Evolutionary conservation across 2,797 vertebrate genomes (phyloP).

Genomic region (Clarias pachynema): DNA sequence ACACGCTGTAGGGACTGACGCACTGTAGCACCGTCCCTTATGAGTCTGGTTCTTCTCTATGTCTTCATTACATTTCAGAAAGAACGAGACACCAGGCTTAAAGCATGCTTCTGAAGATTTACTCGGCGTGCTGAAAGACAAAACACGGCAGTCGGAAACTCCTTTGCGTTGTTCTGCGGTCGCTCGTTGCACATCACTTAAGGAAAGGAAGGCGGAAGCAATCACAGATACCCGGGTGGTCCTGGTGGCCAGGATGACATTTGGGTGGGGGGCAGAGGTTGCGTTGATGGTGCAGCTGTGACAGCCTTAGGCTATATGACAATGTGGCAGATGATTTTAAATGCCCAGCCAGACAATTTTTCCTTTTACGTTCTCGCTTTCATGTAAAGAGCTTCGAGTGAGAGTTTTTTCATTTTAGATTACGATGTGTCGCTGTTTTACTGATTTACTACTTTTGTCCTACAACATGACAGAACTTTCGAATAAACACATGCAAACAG

Average conservation of each 20-base stretch:
- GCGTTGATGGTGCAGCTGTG: conserved; percentile 52
- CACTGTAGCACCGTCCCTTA: no score
- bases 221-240: conserved; percentile 74
- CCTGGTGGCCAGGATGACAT: conserved; percentile 70
- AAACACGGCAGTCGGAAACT: conserved; percentile 10
- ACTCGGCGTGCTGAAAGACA: background rate
- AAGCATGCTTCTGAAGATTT: background rate
- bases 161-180: background rate
- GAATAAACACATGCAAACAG: conserved; percentile 22
- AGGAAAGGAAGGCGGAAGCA: conserved; percentile 71
- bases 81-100: background rate
- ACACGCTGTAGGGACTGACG: background rate
- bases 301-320: conserved; percentile 63
- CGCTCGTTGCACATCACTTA: conserved; percentile 49
- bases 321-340: conserved; percentile 69
- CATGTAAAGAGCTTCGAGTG: background rate
- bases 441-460: conserved; percentile 32
- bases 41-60: background rate
- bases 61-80: background rate
- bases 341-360: conserved; percentile 50
- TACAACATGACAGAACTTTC: background rate
- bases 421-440: background rate
- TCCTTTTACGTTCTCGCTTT: background rate
- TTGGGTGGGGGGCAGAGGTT: conserved; percentile 56
- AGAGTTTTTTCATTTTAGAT: background rate